A percentile compares a stretch with the other conserved stretches of the same genome.
phyloP scores from a whole-genome alignment of 2,113 vertebrate species.

The Melanostigma gelatinosum region DNA sequence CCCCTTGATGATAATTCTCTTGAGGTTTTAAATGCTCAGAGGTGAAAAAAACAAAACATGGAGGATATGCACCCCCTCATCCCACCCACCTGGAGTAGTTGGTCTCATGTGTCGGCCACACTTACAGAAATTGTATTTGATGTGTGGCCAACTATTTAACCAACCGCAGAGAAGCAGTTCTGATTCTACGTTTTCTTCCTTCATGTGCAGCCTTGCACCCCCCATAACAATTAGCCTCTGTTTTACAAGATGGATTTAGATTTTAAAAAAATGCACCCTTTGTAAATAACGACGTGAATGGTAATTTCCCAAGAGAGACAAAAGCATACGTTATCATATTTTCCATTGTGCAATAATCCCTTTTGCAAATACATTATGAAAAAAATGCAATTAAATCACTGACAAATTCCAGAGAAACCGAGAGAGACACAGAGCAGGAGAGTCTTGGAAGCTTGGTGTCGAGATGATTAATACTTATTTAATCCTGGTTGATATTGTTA shows the following conservation, averaged over 20 bases:
- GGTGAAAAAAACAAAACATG: conserved; percentile 1
- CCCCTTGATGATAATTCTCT: conserved; percentile 73
- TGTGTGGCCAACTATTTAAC: background rate
- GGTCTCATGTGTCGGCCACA: conserved; percentile 11
- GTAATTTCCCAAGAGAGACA: conserved; percentile 39
- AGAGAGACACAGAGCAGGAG: background rate
- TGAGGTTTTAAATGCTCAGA: conserved; percentile 53
- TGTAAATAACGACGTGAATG: conserved; percentile 29
- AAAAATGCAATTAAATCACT: conserved; percentile 1
- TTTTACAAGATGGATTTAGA: conserved; percentile 28
- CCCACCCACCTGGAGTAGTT: conserved; percentile 39
- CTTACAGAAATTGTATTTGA: conserved; percentile 22
- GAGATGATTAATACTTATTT: conserved; percentile 41
- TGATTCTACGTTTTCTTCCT: background rate
- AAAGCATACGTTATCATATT: conserved; percentile 19
- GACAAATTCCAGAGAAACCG: conserved; percentile 24
- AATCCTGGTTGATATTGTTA: conserved; percentile 38
- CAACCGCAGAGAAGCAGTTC: background rate
- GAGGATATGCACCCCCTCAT: background rate
- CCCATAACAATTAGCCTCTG: background rate
- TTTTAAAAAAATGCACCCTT: conserved; percentile 11
- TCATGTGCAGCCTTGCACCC: background rate
- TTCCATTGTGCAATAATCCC: conserved; percentile 6
- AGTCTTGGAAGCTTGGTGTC: conserved; percentile 17
- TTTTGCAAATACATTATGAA: conserved; percentile 27